Evolutionary conservation across 2,888 invertebrate species (phyloP).

Genomic region (Philereme transversata): DNA sequence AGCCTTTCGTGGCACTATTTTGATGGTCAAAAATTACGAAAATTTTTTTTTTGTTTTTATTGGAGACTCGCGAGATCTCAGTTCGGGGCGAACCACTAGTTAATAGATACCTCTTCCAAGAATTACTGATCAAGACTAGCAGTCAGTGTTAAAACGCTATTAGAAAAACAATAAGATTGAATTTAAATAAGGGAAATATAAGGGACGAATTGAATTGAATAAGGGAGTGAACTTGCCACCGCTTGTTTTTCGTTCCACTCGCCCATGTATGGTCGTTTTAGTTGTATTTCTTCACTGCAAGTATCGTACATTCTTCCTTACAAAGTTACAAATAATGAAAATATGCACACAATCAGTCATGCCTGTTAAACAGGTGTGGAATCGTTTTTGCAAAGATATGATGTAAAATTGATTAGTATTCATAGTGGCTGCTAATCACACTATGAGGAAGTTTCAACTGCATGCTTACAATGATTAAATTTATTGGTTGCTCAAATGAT

Average conservation of each 20-base stretch:
- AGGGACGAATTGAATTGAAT: too few species aligned
- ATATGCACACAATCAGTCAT: conserved; percentile 16
- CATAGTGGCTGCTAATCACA: conserved; percentile 9
- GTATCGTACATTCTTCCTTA: neutral
- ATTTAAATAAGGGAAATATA: too few species aligned
- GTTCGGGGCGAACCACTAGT: too few species aligned
- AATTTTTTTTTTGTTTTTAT: too few species aligned
- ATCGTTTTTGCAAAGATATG: conserved; percentile 15
- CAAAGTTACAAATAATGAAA: neutral
- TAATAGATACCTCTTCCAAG: neutral
- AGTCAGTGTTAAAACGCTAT: too few species aligned
- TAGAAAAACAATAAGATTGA: too few species aligned
- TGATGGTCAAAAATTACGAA: too few species aligned
- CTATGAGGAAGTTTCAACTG: conserved; percentile 19
- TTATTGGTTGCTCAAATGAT: conserved; percentile 4
- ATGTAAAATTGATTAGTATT: conserved; percentile 27
- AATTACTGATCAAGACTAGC: too few species aligned
- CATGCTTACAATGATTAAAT: conserved; percentile 6
- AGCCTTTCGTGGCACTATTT: too few species aligned
- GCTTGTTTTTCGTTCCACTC: too few species aligned
- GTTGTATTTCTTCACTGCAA: neutral
- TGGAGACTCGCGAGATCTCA: too few species aligned
- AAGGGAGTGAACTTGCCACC: too few species aligned
- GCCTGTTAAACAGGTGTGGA: conserved; percentile 11
- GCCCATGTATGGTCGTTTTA: neutral